Conservation (phyloP, 1,140 invertebrate genomes). For the Venustaconcha ellipsiformis region DNA sequence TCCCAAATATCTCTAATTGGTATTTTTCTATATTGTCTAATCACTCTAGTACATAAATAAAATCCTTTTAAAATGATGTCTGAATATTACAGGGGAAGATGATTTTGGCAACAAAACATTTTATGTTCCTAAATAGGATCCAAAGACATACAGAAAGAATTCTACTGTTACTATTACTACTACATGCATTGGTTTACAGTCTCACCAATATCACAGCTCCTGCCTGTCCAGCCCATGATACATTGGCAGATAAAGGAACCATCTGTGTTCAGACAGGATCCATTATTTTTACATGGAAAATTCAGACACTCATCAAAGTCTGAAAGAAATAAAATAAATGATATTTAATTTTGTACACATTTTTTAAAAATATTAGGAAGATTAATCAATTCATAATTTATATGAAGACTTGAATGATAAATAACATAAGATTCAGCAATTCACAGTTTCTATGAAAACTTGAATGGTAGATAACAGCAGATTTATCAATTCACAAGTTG, state of each 20-base stretch:
- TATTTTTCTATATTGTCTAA: too few species aligned
- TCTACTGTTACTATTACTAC: too few species aligned
- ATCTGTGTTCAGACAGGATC: constrained; percentile 37
- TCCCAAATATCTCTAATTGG: too few species aligned
- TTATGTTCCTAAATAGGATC: too few species aligned
- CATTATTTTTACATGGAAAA: constrained; percentile 38
- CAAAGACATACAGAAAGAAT: too few species aligned
- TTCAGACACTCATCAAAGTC: constrained; percentile 42
- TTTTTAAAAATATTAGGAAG: not conserved
- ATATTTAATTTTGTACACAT: not conserved
- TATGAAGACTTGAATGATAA: not conserved
- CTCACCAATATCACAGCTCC: constrained; percentile 36
- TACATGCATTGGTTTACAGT: not conserved
- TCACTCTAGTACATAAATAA: too few species aligned
- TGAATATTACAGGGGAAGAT: too few species aligned
- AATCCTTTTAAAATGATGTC: too few species aligned
- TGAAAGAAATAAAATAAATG: constrained; percentile 14
- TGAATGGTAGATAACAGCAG: not conserved
- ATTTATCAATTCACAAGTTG: not conserved
- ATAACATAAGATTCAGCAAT: not conserved
- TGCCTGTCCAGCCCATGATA: constrained; percentile 35
- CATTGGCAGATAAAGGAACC: constrained; percentile 44
- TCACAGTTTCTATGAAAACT: not conserved
- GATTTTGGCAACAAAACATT: too few species aligned
- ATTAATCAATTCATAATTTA: not conserved